phyloP scores from a whole-genome alignment of 2,888 invertebrate species.

The Notodonta ziczac region DNA sequence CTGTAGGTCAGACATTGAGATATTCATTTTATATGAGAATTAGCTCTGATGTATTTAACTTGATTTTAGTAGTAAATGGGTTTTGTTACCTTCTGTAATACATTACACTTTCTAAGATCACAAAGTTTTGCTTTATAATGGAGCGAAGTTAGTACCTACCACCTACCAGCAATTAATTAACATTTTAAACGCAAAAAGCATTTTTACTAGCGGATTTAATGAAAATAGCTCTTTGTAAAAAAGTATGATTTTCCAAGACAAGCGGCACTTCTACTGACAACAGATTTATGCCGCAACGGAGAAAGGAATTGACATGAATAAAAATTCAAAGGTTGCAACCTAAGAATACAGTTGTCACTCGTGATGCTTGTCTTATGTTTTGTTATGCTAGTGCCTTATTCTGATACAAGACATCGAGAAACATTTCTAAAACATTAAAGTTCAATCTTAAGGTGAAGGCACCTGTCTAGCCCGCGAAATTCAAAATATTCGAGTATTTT shows the following conservation, averaged over 20 bases:
- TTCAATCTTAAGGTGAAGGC: too few species aligned
- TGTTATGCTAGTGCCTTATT: neutral
- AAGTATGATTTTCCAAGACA: neutral
- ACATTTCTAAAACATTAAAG: constrained; percentile 24
- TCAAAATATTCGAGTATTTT: too few species aligned
- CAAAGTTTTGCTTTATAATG: neutral
- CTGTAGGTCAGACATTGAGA: neutral
- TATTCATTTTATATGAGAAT: neutral
- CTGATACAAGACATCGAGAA: constrained; percentile 9
- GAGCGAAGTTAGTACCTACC: neutral
- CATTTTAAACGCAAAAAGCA: neutral
- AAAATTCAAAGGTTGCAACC: neutral
- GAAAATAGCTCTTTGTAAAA: neutral
- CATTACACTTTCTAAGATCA: too few species aligned
- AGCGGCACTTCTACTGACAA: neutral
- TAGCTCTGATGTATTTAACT: too few species aligned
- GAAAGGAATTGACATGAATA: constrained; percentile 29
- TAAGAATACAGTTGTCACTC: too few species aligned
- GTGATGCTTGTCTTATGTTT: too few species aligned
- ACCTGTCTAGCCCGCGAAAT: too few species aligned
- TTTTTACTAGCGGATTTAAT: neutral
- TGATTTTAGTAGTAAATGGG: too few species aligned
- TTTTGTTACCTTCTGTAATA: too few species aligned
- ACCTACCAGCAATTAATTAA: neutral
- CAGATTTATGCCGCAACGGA: constrained; percentile 10